phyloP scores from a whole-genome alignment of 2,113 vertebrate species.

The Tautogolabrus adspersus region DNA sequence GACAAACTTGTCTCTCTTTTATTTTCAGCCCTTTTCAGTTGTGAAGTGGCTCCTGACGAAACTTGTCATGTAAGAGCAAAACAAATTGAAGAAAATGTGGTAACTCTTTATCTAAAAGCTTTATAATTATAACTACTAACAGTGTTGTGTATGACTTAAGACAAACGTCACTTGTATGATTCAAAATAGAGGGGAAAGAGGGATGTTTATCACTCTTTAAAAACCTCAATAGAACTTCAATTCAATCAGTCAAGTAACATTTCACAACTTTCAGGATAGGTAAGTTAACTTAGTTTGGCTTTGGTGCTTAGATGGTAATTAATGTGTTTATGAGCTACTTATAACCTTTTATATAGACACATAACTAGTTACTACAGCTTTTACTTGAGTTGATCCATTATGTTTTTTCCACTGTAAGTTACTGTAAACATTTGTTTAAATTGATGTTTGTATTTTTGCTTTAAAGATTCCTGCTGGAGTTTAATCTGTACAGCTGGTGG shows the following conservation, averaged over 20 bases:
- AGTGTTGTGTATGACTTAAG: no score
- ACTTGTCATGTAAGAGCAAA: constrained; percentile 92
- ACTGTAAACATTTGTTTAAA: not conserved
- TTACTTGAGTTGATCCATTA: not conserved
- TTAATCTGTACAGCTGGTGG: constrained; percentile 99
- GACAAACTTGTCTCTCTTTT: constrained; percentile 37
- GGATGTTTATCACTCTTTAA: no score
- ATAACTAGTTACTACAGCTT: not conserved
- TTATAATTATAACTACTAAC: no score
- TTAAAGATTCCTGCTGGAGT: constrained; percentile 95
- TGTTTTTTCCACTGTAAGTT: not conserved
- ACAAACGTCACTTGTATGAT: no score
- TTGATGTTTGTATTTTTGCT: constrained; percentile 32
- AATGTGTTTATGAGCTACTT: no score
- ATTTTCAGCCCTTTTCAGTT: constrained; percentile 91
- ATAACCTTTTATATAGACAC: not conserved
- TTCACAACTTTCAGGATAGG: no score
- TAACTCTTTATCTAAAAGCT: no score
- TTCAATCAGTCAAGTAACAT: no score
- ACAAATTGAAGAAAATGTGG: not conserved
- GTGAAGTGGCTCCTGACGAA: constrained; percentile 96
- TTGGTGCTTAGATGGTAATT: no score
- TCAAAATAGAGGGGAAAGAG: no score
- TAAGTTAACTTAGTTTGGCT: no score
- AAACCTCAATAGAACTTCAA: no score